These are phyloP conservation scores for Thera obeliscata DNA, from an alignment of 2,888 invertebrate species.

Conservation along the genomic window DNA sequence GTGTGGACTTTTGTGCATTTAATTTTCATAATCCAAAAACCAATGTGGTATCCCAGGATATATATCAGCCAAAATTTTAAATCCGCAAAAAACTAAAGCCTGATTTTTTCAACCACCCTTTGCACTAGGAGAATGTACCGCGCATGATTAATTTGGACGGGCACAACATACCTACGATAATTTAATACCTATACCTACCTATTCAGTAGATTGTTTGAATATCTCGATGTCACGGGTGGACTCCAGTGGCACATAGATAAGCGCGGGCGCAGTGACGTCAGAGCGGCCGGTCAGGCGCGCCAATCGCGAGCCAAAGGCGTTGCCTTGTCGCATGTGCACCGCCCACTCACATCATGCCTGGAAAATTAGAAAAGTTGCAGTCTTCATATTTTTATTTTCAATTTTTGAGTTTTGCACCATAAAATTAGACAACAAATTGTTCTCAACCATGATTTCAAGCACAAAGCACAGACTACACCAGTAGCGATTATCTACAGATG, in stretches of 20 bases:
- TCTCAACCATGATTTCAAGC: too few species aligned
- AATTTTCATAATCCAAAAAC: too few species aligned
- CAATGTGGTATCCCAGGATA: background rate
- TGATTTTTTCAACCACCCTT: background rate
- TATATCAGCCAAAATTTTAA: background rate
- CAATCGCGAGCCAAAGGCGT: conserved; percentile 74
- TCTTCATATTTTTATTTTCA: background rate
- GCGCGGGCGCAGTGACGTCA: conserved; percentile 75
- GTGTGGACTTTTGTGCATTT: too few species aligned
- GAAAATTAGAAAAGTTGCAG: conserved; percentile 70
- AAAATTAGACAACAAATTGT: background rate
- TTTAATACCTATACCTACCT: conserved; percentile 11
- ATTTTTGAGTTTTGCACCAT: background rate
- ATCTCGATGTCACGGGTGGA: conserved; percentile 50
- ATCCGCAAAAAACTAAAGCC: background rate
- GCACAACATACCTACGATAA: conserved; percentile 8
- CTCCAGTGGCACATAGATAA: conserved; percentile 62
- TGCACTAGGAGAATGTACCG: background rate
- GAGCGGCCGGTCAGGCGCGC: conserved; percentile 68
- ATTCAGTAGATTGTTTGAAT: conserved; percentile 32
- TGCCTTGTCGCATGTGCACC: conserved; percentile 62
- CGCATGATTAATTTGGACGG: conserved; percentile 4
- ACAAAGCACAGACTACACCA: too few species aligned
- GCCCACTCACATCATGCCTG: conserved; percentile 65
- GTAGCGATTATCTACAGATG: too few species aligned